Conservation (phyloP, 2,888 invertebrate genomes). For the Parascotia fuliginaria region DNA sequence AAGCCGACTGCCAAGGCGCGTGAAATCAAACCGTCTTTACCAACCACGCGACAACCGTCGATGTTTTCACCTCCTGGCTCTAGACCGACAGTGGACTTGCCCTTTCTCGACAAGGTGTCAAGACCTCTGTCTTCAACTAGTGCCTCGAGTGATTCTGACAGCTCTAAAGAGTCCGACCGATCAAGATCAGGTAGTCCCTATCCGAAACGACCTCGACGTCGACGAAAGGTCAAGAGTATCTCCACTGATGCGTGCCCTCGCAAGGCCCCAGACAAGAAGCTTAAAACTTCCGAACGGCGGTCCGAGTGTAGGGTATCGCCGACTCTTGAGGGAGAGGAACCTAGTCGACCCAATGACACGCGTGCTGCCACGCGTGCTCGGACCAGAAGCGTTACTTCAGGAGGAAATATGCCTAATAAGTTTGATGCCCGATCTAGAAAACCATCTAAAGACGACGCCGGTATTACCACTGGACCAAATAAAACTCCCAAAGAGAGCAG, state of each 20-base stretch:
- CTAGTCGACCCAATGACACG: conserved; percentile 78
- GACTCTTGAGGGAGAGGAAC: conserved; percentile 92
- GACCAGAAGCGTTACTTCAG: conserved; percentile 88
- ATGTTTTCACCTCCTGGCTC: conserved; percentile 79
- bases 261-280: conserved; percentile 92
- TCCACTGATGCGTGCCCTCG: conserved; percentile 75
- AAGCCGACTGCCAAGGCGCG: conserved; percentile 77
- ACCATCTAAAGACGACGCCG: conserved; percentile 75
- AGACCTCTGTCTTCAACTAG: conserved; percentile 88
- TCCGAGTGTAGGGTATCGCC: conserved; percentile 90
- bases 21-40: conserved; percentile 71
- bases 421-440: conserved; percentile 83
- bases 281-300: conserved; percentile 93
- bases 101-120: conserved; percentile 93
- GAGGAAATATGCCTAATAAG: conserved; percentile 88
- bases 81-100: conserved; percentile 88
- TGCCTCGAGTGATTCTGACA: conserved; percentile 87
- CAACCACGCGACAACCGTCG: conserved; percentile 62
- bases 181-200: conserved; percentile 74
- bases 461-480: conserved; percentile 67
- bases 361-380: conserved; percentile 87
- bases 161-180: conserved; percentile 71
- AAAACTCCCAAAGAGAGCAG: conserved; percentile 85
- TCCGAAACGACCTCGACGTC: conserved; percentile 74
- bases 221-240: conserved; percentile 71